Evolutionary conservation across 2,888 invertebrate species (phyloP), one percentile per base, ranked within the genome.

Genomic region (Diplazon laetatorius): DNA sequence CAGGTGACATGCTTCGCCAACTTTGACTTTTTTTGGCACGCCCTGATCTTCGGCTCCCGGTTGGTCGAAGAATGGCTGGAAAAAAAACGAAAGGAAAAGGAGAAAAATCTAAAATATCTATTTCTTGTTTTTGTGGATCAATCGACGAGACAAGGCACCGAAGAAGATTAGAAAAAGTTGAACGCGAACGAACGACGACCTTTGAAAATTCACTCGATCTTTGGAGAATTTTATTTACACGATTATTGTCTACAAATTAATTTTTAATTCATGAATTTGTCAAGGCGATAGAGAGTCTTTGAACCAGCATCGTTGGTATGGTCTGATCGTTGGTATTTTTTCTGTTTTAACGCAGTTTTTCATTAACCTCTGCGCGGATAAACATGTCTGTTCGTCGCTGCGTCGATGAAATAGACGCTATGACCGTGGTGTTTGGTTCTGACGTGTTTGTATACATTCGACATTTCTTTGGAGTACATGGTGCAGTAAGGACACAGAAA

Each of bases 401-500:
- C 18, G 22, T 84, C 84, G 14, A 77, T 70, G 30, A 82, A 73
- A 44, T 77, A 79, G 37, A 80, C 72, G 6, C 80, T 73, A 52
- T 63, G 59, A 4, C 75, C 80, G 0, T 62, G 79, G 30, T 80
- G 80, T 46, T 75, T 71, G 10, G 59, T 69, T 72, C 78, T 75
- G 16, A 78, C 73, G 55, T 80, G 80, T 12, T 75, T 78, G 57
- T 80, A 78, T 16, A 78, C 75, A 66, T 78, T 78, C 35, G 78
- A 78, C 10, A 62, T 55, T 2, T 76, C 72, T 60, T 76, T 75
- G 22, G 78, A 80, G 50, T 65, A 72, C 76, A 78, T 78, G 10
- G 35, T 60, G 62, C 80, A 80, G 30, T 80, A 76, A 39, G 84
- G 83, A 74, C 87, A 87, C 48, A 80, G 75, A 57, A 85, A 83